phyloP scores from a whole-genome alignment of 2,888 invertebrate species.

The Chironomus tentans region DNA sequence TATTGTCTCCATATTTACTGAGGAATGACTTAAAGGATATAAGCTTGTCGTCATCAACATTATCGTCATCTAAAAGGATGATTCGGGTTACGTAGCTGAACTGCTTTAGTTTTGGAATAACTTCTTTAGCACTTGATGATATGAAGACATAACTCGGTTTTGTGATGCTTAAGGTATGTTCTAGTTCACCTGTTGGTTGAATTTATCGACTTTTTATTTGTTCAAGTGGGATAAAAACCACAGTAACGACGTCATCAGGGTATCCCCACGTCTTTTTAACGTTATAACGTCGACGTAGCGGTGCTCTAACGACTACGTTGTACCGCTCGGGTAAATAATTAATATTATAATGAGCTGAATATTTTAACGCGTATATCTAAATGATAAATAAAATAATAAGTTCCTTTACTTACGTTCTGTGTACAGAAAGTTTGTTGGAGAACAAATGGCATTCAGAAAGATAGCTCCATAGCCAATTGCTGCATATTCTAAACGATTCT shows the following conservation, averaged over 20 bases:
- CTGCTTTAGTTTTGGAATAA: neutral
- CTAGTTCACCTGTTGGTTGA: slow-evolving; percentile 40
- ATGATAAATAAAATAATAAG: too few species aligned
- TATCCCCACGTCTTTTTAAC: too few species aligned
- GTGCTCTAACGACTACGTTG: too few species aligned
- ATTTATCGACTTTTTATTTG: too few species aligned
- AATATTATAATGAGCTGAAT: too few species aligned
- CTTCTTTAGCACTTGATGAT: slow-evolving; percentile 34
- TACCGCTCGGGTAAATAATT: too few species aligned
- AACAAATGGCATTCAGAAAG: slow-evolving; percentile 46
- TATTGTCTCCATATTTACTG: slow-evolving; percentile 28
- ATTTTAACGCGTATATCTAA: too few species aligned
- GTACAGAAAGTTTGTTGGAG: slow-evolving; percentile 52
- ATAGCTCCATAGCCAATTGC: slow-evolving; percentile 45
- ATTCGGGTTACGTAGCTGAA: neutral
- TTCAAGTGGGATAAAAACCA: too few species aligned
- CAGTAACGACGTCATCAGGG: too few species aligned
- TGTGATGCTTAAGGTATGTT: slow-evolving; percentile 44
- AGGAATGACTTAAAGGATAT: slow-evolving; percentile 32
- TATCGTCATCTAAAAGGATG: neutral
- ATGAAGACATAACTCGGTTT: slow-evolving; percentile 45
- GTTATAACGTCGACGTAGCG: too few species aligned
- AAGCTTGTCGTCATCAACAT: slow-evolving; percentile 29
- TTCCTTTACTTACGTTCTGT: slow-evolving; percentile 44
- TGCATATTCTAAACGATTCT: slow-evolving; percentile 48